Evolutionary conservation across 2,888 invertebrate genomes (phyloP), one percentile per base, ranked within the genome.

Genomic region (Urechis unicinctus): DNA sequence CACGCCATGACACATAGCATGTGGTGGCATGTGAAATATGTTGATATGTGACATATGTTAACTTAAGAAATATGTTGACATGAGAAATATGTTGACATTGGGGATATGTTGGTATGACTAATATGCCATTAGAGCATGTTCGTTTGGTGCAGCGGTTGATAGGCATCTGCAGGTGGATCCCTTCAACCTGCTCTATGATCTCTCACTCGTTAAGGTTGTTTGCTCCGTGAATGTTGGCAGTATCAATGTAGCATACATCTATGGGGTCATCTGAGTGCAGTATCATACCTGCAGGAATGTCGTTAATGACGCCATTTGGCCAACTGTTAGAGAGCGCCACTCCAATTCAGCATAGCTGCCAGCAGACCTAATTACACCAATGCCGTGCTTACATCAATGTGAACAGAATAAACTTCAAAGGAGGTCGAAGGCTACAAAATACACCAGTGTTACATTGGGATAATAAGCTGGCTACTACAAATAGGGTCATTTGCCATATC

Each of bases 141-240:
- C n/a, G n/a, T n/a, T n/a, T n/a, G n/a, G n/a, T n/a, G n/a, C n/a
- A n/a, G n/a, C n/a, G n/a, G n/a, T n/a, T n/a, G n/a, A n/a, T n/a
- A n/a, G n/a, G n/a, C n/a, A n/a, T 87, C 83, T 86, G 85, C 63
- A 88, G 85, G 58, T 82, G 81, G 71, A 88, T 87, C 13, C 88
- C 89, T 41, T 85, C 79, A n/a, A 86, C 87, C 47, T 91, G n/a
- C n/a, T n/a, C n/a, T n/a, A n/a, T n/a, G n/a, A n/a, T 89, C 75
- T 90, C 85, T 65, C 95, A 83, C 74, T 93, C 91, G 77, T 96
- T 96, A 60, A 96, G 82, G 80, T 95, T 96, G 47, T 68, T 91
- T 90, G 96, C 96, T 9, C 96, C 96, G 73, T 96, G 96, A 71
- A 96, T 82, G 80, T 96, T 95, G 73, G 92, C 91, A 0, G 96